Percentiles rank a stretch among this genome's conserved stretches.
Evolutionary conservation across 2,888 invertebrate species (phyloP).

Genomic region (Lucinisca nassula): DNA sequence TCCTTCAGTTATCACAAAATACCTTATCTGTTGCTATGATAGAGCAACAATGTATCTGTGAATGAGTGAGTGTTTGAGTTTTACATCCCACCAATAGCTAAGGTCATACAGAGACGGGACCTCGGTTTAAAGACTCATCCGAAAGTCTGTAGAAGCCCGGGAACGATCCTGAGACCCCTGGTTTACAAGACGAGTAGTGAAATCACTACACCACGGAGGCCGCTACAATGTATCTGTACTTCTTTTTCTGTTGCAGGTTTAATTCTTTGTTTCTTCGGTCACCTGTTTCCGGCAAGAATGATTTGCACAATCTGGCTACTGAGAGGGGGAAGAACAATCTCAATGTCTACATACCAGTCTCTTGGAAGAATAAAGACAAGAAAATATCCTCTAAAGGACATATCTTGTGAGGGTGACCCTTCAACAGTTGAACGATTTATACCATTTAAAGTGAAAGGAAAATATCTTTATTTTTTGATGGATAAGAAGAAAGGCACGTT

Average conservation of each 20-base stretch:
- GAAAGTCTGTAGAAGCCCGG: no score
- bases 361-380: slow-evolving; percentile 30
- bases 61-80: no score
- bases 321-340: slow-evolving; percentile 43
- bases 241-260: slow-evolving; percentile 45
- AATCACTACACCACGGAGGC: neutral
- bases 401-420: slow-evolving; percentile 37
- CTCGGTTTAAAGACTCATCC: no score
- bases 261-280: neutral
- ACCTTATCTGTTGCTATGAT: no score
- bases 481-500: slow-evolving; percentile 32
- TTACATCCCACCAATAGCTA: no score
- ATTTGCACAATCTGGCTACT: slow-evolving; percentile 45
- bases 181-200: no score
- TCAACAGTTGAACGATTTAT: neutral
- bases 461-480: slow-evolving; percentile 9
- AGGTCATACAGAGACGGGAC: neutral
- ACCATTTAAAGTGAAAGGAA: slow-evolving; percentile 37
- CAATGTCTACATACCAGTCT: slow-evolving; percentile 33
- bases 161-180: no score
- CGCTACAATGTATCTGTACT: neutral
- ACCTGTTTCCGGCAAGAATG: slow-evolving; percentile 18
- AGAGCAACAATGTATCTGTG: no score
- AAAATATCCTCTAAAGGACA: slow-evolving; percentile 35
- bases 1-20: no score